phyloP scores from a whole-genome alignment of 2,888 invertebrate species.

The Drosophila nr. perissopoda region DNA sequence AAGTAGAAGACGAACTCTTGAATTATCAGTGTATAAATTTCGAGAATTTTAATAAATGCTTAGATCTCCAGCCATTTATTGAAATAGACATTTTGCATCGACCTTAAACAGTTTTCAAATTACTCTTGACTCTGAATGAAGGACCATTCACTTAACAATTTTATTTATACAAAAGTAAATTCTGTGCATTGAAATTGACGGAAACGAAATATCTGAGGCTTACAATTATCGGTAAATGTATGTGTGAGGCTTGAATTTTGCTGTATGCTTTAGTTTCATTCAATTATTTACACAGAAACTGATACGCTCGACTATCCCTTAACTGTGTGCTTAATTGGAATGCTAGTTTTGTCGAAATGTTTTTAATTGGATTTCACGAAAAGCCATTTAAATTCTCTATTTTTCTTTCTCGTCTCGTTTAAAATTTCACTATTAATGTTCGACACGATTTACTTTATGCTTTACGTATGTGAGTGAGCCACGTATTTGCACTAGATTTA shows the following conservation, averaged over 20 bases:
- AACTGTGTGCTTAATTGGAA: slow-evolving; percentile 31
- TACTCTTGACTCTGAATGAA: neutral
- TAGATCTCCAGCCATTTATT: slow-evolving; percentile 8
- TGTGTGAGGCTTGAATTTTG: slow-evolving; percentile 42
- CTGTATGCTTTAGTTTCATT: slow-evolving; percentile 47
- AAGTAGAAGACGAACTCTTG: neutral
- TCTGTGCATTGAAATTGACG: slow-evolving; percentile 30
- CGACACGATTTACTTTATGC: slow-evolving; percentile 36
- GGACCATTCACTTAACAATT: slow-evolving; percentile 5
- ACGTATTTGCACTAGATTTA: slow-evolving; percentile 59
- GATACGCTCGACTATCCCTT: slow-evolving; percentile 48
- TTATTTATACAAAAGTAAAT: slow-evolving; percentile 33
- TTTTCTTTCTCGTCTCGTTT: slow-evolving; percentile 18
- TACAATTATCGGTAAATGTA: slow-evolving; percentile 4
- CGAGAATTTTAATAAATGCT: neutral
- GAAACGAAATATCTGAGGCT: slow-evolving; percentile 21
- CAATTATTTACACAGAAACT: slow-evolving; percentile 70
- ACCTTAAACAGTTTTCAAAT: neutral
- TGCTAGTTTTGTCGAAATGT: slow-evolving; percentile 48
- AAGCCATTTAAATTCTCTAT: slow-evolving; percentile 36
- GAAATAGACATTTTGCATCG: neutral
- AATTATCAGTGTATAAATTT: slow-evolving; percentile 3
- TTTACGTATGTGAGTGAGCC: slow-evolving; percentile 28
- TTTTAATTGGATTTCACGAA: slow-evolving; percentile 66
- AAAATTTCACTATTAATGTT: slow-evolving; percentile 44